Conservation (phyloP, 35 echinoderm and acorn worm species). For the Chiridota heheva region DNA sequence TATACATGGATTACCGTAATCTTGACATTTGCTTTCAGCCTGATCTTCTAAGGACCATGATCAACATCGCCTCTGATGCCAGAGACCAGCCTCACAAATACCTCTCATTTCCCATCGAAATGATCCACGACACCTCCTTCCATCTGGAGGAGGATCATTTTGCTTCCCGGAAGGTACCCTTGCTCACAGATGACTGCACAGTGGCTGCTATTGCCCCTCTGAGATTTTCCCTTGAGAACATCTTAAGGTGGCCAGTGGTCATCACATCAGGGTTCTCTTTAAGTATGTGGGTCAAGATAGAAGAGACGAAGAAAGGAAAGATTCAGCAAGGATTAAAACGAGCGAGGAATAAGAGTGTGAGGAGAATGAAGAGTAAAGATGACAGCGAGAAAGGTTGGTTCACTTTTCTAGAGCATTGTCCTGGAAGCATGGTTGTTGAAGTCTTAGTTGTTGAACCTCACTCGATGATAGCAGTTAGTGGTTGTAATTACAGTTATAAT, state of each 20-base stretch:
- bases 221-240: slow-evolving; percentile 51
- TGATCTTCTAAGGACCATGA: slow-evolving; percentile 53
- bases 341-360: not conserved
- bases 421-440: too few species aligned
- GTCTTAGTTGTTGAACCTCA: too few species aligned
- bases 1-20: too few species aligned
- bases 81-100: slow-evolving; percentile 41
- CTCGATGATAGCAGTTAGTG: too few species aligned
- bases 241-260: slow-evolving; percentile 58
- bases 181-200: too few species aligned
- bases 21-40: slow-evolving; percentile 51
- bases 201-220: slow-evolving; percentile 49
- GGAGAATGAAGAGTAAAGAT: slow-evolving; percentile 10
- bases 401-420: too few species aligned
- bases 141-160: not conserved
- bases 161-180: too few species aligned
- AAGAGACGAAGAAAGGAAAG: slow-evolving; percentile 46
- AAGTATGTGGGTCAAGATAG: slow-evolving; percentile 74
- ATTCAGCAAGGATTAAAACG: slow-evolving; percentile 7
- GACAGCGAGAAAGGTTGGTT: slow-evolving; percentile 15
- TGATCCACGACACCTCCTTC: not conserved
- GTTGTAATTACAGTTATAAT: too few species aligned
- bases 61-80: slow-evolving; percentile 57
- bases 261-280: slow-evolving; percentile 63
- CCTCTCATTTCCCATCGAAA: slow-evolving; percentile 52